phyloP scores from a whole-genome alignment of 2,113 vertebrate species.

The Zapornia atra region DNA sequence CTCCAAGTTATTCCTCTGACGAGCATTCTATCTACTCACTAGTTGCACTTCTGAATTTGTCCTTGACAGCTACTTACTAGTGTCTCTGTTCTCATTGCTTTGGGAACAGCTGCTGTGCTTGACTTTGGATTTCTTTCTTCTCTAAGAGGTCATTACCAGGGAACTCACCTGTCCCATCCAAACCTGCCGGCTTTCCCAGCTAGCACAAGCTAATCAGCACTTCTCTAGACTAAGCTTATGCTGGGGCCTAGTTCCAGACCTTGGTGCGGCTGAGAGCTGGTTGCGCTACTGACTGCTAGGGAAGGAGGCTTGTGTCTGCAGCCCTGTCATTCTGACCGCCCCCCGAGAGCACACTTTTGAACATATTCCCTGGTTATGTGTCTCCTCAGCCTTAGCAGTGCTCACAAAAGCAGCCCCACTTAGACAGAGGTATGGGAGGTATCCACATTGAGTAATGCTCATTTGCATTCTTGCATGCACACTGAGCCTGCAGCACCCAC shows the following conservation, averaged over 20 bases:
- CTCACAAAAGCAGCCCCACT: background rate
- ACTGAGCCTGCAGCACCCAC: accelerated
- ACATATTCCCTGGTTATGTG: background rate
- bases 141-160: background rate
- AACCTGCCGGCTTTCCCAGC: background rate
- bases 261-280: background rate
- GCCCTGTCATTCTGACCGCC: background rate
- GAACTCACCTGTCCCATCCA: background rate
- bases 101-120: background rate
- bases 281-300: background rate
- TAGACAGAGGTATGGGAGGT: background rate
- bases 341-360: background rate
- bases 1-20: background rate
- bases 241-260: background rate
- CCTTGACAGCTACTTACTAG: background rate
- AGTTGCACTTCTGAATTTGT: background rate
- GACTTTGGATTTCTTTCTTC: background rate
- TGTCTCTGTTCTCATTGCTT: background rate
- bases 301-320: background rate
- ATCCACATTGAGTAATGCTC: accelerated
- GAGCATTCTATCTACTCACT: background rate
- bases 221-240: background rate
- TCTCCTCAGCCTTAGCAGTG: background rate
- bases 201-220: background rate
- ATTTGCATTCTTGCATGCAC: background rate